Conservation (phyloP, 2,113 vertebrate species). For the Upupa epops region DNA sequence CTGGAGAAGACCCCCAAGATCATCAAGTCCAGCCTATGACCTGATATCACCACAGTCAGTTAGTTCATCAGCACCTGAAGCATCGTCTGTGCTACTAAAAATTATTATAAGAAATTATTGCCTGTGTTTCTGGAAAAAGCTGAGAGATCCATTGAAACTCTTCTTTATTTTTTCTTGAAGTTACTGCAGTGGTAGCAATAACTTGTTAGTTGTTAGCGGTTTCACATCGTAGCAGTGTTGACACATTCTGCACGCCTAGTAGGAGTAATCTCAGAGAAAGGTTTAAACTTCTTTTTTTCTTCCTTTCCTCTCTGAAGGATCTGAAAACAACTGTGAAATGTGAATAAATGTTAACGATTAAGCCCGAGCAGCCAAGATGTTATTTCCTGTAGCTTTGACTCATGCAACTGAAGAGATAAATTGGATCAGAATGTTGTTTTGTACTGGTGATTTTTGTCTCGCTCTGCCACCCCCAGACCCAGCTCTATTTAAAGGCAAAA, state of each 20-base stretch:
- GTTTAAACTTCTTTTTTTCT: neutral
- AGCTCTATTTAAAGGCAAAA: neutral
- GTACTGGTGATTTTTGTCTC: neutral
- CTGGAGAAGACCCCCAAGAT: no score
- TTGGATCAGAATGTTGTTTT: neutral
- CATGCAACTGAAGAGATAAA: neutral
- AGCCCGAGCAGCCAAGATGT: neutral
- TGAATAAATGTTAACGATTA: slow-evolving; percentile 25
- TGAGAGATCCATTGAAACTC: neutral
- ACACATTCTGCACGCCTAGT: neutral
- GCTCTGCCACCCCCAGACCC: neutral
- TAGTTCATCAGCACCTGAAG: neutral
- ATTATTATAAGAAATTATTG: neutral
- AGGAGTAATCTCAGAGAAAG: neutral
- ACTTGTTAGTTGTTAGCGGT: neutral
- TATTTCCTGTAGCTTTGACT: slow-evolving; percentile 40
- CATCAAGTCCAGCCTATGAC: no score
- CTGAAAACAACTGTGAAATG: slow-evolving; percentile 7
- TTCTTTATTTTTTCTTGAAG: neutral
- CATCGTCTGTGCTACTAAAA: neutral
- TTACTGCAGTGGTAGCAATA: neutral
- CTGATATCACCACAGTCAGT: no score
- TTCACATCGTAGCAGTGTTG: neutral
- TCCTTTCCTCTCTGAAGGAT: neutral
- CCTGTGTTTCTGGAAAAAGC: neutral